Conservation (phyloP, 2,888 invertebrate genomes). For the Rhimphoctona megacephalus region DNA sequence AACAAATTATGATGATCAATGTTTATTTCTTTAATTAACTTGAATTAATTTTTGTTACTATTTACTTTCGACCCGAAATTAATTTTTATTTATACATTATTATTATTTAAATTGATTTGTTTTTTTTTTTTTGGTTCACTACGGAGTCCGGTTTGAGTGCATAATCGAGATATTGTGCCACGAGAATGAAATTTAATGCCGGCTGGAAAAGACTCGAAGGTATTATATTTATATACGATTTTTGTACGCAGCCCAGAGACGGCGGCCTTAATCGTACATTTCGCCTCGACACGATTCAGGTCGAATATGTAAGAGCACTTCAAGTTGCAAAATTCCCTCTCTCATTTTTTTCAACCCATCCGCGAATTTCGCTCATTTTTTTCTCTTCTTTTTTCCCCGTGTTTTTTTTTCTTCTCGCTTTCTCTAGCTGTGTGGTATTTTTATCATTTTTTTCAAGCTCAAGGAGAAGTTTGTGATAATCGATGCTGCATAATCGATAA, state of each 20-base stretch:
- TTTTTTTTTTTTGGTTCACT: neutral
- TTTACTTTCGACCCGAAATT: neutral
- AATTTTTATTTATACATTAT: neutral
- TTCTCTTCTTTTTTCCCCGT: neutral
- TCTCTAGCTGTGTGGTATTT: neutral
- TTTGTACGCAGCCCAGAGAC: conserved; percentile 38
- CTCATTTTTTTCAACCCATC: neutral
- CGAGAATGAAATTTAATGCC: conserved; percentile 42
- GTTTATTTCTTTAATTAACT: neutral
- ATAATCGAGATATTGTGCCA: conserved; percentile 1
- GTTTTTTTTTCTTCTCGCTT: conserved; percentile 13
- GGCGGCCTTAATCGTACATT: conserved; percentile 64
- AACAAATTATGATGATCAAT: too few species aligned
- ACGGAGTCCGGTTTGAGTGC: conserved; percentile 4
- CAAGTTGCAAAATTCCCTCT: conserved; percentile 45
- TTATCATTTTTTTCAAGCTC: conserved; percentile 41
- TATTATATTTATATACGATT: conserved; percentile 54
- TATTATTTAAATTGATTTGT: neutral
- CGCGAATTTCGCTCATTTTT: neutral
- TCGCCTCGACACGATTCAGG: conserved; percentile 65
- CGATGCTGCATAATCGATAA: conserved; percentile 48
- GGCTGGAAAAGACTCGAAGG: neutral
- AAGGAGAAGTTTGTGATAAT: conserved; percentile 54
- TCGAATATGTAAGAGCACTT: conserved; percentile 57
- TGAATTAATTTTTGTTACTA: neutral